These are phyloP conservation scores for Pachypeltis micranthus DNA, from an alignment of 1,140 invertebrate genomes.

Conservation along the genomic window DNA sequence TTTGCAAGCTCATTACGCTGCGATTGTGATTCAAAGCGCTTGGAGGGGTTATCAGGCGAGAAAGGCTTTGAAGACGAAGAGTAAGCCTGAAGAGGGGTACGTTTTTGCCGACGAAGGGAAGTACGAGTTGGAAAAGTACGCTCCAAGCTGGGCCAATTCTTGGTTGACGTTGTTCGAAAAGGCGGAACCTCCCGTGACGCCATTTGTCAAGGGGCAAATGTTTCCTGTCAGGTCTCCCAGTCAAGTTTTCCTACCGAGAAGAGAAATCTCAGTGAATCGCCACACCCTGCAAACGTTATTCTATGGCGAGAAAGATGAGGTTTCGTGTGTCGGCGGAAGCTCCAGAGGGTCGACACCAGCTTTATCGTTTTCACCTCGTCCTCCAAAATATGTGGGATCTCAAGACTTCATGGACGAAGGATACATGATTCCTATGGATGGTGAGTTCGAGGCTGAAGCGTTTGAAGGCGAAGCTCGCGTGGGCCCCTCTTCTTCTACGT, in stretches of 20 bases:
- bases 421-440: too few relatives aligned
- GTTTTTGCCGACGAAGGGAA: slow-evolving; percentile 33
- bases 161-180: background rate
- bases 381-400: too few relatives aligned
- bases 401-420: too few relatives aligned
- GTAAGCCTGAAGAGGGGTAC: slow-evolving; percentile 27
- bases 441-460: too few relatives aligned
- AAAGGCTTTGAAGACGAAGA: slow-evolving; percentile 2
- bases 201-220: background rate
- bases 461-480: too few relatives aligned
- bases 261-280: slow-evolving; percentile 1
- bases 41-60: background rate
- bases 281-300: background rate
- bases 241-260: background rate
- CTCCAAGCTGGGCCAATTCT: slow-evolving; percentile 1
- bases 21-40: slow-evolving; percentile 7
- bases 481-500: too few relatives aligned
- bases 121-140: background rate
- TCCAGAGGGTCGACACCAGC: too few relatives aligned
- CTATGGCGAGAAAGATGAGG: background rate
- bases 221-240: background rate
- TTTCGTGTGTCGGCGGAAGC: background rate
- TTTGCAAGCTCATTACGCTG: slow-evolving; percentile 6
- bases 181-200: slow-evolving; percentile 1
- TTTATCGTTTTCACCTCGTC: too few relatives aligned